A percentile compares a stretch with the other conserved stretches of the same genome.
These are phyloP conservation scores for Paracentrotus lividus DNA, from an alignment of 53 echinoderm and acorn worm genomes.

Conservation along the genomic window DNA sequence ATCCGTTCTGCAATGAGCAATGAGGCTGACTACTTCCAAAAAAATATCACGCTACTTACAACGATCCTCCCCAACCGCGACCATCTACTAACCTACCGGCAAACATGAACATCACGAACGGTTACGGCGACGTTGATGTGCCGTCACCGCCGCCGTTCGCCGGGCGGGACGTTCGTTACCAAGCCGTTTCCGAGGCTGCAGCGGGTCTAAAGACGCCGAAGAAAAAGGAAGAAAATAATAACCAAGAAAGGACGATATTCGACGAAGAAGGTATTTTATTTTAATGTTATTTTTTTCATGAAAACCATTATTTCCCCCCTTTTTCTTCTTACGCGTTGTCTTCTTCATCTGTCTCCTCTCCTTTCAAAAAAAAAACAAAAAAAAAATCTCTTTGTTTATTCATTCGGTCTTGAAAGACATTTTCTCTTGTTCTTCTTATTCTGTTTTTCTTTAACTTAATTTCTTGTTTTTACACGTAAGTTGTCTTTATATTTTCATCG, in stretches of 20 bases:
- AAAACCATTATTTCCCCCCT: not conserved
- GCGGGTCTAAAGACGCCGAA: not conserved
- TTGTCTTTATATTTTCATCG: not conserved
- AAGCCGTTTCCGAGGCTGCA: constrained; percentile 17
- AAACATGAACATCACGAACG: constrained; percentile 90
- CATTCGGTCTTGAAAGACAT: too few relatives aligned
- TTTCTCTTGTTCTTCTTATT: too few relatives aligned
- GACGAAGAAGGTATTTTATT: constrained; percentile 77
- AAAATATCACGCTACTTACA: constrained; percentile 40
- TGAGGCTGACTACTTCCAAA: constrained; percentile 81
- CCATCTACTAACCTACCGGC: constrained; percentile 75
- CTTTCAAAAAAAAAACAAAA: too few relatives aligned
- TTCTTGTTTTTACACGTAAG: too few relatives aligned
- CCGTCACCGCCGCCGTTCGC: constrained; percentile 75
- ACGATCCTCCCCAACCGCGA: constrained; percentile 37
- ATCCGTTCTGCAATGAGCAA: constrained; percentile 80
- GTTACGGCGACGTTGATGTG: constrained; percentile 88
- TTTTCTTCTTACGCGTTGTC: not conserved
- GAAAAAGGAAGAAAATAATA: not conserved
- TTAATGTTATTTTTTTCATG: not conserved
- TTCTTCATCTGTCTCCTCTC: too few relatives aligned
- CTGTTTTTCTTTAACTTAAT: not conserved
- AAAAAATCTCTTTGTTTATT: too few relatives aligned
- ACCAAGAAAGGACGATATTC: constrained; percentile 64
- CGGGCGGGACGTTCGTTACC: constrained; percentile 26